A percentile compares a stretch with the other conserved stretches of the same genome.
Conservation (phyloP, 2,888 invertebrate species). For the Ptychoptera contaminata region DNA sequence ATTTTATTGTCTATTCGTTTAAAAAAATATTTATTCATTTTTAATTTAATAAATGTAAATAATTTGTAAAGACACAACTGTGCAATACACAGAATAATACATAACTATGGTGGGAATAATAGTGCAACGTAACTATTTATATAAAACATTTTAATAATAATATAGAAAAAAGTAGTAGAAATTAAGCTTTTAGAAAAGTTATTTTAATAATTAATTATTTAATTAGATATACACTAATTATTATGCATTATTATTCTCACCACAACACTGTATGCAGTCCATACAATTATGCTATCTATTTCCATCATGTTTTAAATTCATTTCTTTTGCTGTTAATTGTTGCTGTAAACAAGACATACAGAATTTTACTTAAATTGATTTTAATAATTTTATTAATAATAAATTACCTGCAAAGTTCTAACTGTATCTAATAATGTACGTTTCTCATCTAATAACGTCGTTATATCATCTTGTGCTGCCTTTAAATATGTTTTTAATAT, state of each 20-base stretch:
- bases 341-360: conserved; percentile 13
- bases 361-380: conserved; percentile 7
- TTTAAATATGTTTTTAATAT: conserved; percentile 41
- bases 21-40: background rate
- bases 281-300: conserved; percentile 57
- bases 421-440: conserved; percentile 54
- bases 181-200: too few relatives aligned
- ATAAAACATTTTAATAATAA: too few relatives aligned
- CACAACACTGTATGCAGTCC: conserved; percentile 52
- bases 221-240: conserved; percentile 1
- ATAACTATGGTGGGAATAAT: background rate
- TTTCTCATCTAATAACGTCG: conserved; percentile 55
- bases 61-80: too few relatives aligned
- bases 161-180: too few relatives aligned
- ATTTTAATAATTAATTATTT: too few relatives aligned
- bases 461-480: conserved; percentile 61
- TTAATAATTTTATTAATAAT: background rate
- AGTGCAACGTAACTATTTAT: background rate
- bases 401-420: conserved; percentile 45
- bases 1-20: too few relatives aligned
- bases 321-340: conserved; percentile 27
- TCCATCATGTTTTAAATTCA: conserved; percentile 31
- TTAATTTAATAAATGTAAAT: too few relatives aligned
- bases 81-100: too few relatives aligned
- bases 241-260: conserved; percentile 34